A percentile compares a stretch with the other conserved stretches of the same genome.
Evolutionary conservation across 2,888 invertebrate species (phyloP).

Genomic region (Melikaiella ostensackeni): DNA sequence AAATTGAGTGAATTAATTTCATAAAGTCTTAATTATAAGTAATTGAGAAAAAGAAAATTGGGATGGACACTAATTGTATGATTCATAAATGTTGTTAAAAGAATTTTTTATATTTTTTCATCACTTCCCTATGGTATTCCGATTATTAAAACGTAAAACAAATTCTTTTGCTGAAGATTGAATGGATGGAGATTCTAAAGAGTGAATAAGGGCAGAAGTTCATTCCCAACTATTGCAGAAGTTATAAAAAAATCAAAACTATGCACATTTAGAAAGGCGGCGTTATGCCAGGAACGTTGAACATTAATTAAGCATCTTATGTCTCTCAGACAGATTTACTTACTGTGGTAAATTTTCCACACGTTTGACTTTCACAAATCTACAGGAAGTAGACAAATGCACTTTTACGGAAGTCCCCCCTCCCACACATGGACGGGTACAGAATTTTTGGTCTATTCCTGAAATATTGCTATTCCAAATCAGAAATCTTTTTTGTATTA

Average conservation of each 20-base stretch:
- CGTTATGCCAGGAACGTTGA: constrained; percentile 17
- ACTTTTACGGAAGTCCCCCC: neutral
- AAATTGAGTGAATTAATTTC: too few relatives aligned
- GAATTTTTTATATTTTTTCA: too few relatives aligned
- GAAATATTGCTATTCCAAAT: too few relatives aligned
- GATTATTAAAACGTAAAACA: too few relatives aligned
- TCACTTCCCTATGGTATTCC: neutral
- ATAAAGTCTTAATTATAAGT: too few relatives aligned
- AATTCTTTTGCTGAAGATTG: neutral
- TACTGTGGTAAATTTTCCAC: constrained; percentile 8
- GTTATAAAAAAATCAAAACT: constrained; percentile 25
- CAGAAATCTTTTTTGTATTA: too few relatives aligned
- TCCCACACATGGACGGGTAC: too few relatives aligned
- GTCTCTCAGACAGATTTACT: constrained; percentile 1
- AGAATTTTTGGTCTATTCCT: too few relatives aligned
- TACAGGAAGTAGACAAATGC: constrained; percentile 22
- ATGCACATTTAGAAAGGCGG: constrained; percentile 30
- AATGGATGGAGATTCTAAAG: neutral
- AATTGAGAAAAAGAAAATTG: too few relatives aligned
- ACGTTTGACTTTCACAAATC: constrained; percentile 33
- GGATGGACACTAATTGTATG: too few relatives aligned
- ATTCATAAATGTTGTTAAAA: too few relatives aligned
- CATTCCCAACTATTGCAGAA: neutral
- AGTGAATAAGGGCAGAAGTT: neutral
- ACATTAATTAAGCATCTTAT: constrained; percentile 30